Conservation (phyloP, 2,113 vertebrate genomes). For the Alaudala cheleensis region DNA sequence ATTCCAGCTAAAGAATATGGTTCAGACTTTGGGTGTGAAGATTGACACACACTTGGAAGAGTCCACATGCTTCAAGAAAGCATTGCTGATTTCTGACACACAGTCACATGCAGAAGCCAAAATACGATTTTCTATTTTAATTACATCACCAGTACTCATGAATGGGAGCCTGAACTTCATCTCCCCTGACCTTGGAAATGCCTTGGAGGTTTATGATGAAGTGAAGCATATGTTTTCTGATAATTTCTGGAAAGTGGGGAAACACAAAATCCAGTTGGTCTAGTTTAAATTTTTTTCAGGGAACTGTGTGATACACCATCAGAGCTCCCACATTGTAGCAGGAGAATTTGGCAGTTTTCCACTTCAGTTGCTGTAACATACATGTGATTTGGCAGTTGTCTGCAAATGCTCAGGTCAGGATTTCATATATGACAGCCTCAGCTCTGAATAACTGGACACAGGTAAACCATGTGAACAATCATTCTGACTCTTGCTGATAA, state of each 20-base stretch:
- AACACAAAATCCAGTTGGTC: background rate
- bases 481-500: background rate
- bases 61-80: background rate
- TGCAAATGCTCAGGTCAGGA: background rate
- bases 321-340: background rate
- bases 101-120: background rate
- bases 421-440: background rate
- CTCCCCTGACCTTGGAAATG: conserved; percentile 38
- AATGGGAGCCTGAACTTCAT: conserved; percentile 3
- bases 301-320: background rate
- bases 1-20: background rate
- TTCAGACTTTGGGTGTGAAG: background rate
- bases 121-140: conserved; percentile 1
- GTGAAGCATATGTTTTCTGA: conserved; percentile 1
- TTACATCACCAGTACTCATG: background rate
- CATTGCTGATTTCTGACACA: background rate
- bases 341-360: background rate
- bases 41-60: background rate
- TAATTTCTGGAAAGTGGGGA: background rate
- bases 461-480: background rate
- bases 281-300: background rate
- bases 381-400: background rate
- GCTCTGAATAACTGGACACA: background rate
- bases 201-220: conserved; percentile 18
- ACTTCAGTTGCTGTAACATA: background rate